A percentile compares a stretch with the other conserved stretches of the same genome.
These are phyloP conservation scores for Polyploca ridens DNA, from an alignment of 2,888 invertebrate genomes.

Conservation along the genomic window DNA sequence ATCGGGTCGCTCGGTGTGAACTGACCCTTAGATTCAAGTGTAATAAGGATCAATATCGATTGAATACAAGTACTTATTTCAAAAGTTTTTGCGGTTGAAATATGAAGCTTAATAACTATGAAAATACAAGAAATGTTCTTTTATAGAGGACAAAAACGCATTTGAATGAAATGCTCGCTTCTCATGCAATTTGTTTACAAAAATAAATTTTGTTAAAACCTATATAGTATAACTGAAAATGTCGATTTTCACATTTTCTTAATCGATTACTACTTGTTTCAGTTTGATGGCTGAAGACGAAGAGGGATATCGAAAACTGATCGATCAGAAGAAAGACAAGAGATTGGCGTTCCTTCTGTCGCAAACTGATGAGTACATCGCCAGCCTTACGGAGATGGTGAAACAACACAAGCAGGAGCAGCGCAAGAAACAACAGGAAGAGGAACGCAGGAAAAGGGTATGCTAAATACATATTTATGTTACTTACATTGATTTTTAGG, in stretches of 20 bases:
- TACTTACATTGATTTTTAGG: not conserved
- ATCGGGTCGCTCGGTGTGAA: too few relatives aligned
- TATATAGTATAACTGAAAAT: too few relatives aligned
- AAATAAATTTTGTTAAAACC: too few relatives aligned
- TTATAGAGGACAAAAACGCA: too few relatives aligned
- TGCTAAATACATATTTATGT: slow-evolving; percentile 19
- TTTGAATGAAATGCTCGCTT: too few relatives aligned
- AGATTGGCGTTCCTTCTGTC: slow-evolving; percentile 98
- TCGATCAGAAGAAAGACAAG: slow-evolving; percentile 99
- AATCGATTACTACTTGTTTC: slow-evolving; percentile 19
- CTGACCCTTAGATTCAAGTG: too few relatives aligned
- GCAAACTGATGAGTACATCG: slow-evolving; percentile 99
- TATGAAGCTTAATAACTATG: too few relatives aligned
- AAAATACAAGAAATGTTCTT: too few relatives aligned
- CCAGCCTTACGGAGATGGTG: slow-evolving; percentile 98
- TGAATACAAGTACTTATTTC: too few relatives aligned
- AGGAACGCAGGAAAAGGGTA: slow-evolving; percentile 91
- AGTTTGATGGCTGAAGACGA: slow-evolving; percentile 99
- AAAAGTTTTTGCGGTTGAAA: too few relatives aligned
- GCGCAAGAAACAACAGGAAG: slow-evolving; percentile 94
- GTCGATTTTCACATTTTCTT: not conserved
- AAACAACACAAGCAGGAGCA: slow-evolving; percentile 98
- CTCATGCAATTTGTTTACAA: too few relatives aligned
- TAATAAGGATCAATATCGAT: too few relatives aligned
- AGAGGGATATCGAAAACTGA: slow-evolving; percentile 99